A percentile compares a stretch with the other conserved stretches of the same genome.
These are phyloP conservation scores for Fukomys damarensis DNA, from an alignment of 2,113 vertebrate species.

Conservation along the genomic window DNA sequence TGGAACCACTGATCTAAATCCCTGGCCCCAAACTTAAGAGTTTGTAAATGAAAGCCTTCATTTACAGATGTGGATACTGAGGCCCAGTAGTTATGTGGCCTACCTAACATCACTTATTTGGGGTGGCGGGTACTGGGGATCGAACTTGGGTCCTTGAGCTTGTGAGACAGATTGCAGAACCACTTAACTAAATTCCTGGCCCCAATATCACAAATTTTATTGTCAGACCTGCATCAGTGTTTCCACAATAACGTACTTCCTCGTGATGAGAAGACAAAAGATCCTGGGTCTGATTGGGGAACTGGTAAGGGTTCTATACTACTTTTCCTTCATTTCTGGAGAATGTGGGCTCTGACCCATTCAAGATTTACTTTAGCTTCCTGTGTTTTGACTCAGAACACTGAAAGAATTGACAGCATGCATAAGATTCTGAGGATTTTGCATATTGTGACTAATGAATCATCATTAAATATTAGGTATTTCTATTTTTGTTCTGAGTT, in stretches of 20 bases:
- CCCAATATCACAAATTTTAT: neutral
- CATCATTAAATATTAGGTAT: neutral
- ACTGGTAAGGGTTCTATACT: neutral
- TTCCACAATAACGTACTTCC: neutral
- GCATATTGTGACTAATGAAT: neutral
- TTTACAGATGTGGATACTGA: neutral
- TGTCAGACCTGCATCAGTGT: neutral
- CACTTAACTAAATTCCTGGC: too few relatives aligned
- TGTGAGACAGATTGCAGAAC: too few relatives aligned
- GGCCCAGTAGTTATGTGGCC: neutral
- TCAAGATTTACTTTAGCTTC: neutral
- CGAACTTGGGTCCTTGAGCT: too few relatives aligned
- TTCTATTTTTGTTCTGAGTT: neutral
- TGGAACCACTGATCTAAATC: too few relatives aligned
- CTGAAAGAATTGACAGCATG: neutral
- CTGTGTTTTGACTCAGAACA: neutral
- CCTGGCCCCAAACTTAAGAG: neutral
- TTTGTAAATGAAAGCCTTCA: constrained; percentile 14
- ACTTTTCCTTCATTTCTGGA: neutral
- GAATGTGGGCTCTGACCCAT: neutral
- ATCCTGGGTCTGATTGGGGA: neutral
- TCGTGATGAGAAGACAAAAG: neutral
- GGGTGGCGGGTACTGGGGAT: too few relatives aligned
- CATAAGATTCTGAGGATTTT: neutral
- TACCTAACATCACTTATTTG: neutral